A percentile compares a stretch with the other conserved stretches of the same genome.
phyloP scores from a whole-genome alignment of 2,113 vertebrate genomes.

The Tragelaphus scriptus region DNA sequence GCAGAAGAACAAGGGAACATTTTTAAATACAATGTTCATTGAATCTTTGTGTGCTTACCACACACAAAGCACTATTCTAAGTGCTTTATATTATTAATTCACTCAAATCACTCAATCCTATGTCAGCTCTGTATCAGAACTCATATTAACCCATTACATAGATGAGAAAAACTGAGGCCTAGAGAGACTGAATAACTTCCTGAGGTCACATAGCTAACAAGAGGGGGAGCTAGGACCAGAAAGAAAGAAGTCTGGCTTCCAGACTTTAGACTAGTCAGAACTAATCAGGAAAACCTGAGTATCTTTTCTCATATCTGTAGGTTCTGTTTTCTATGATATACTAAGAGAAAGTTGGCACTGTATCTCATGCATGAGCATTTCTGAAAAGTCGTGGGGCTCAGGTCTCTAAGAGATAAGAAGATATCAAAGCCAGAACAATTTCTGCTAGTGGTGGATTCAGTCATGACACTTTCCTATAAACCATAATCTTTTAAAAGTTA shows the following conservation, averaged over 20 bases:
- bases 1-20: neutral
- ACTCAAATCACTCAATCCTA: neutral
- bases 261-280: constrained; percentile 15
- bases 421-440: constrained; percentile 56
- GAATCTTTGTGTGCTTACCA: neutral
- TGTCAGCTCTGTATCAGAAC: neutral
- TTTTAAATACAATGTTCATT: neutral
- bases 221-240: neutral
- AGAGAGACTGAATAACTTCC: neutral
- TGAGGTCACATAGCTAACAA: neutral
- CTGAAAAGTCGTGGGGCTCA: constrained; percentile 29
- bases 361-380: constrained; percentile 45
- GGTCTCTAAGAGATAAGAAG: constrained; percentile 28
- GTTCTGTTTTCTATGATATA: constrained; percentile 33
- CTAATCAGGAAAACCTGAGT: constrained; percentile 19
- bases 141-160: neutral
- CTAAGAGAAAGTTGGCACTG: neutral
- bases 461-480: constrained; percentile 23
- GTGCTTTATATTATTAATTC: neutral
- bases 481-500: constrained; percentile 18
- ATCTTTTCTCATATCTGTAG: neutral
- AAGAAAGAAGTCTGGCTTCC: neutral
- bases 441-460: neutral
- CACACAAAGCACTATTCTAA: neutral
- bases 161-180: neutral